These are phyloP conservation scores for Eurypyga helias DNA, from an alignment of 2,113 vertebrate species.

Conservation along the genomic window DNA sequence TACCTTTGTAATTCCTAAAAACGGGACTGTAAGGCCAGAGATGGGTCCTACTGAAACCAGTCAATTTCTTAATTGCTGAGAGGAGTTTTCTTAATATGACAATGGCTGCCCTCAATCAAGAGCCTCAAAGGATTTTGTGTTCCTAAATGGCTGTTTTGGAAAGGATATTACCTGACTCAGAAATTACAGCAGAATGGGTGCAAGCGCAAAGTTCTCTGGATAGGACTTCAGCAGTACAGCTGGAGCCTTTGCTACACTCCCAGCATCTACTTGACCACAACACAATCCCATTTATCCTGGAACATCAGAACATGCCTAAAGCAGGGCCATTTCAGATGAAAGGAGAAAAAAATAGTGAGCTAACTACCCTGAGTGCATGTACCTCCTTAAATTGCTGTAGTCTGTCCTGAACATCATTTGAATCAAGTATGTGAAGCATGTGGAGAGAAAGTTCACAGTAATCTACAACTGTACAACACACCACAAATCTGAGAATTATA, in stretches of 20 bases:
- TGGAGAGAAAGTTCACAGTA: background rate
- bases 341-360: background rate
- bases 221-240: background rate
- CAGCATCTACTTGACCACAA: constrained; percentile 16
- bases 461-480: background rate
- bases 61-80: constrained; percentile 9
- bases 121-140: constrained; percentile 10
- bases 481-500: background rate
- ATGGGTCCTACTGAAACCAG: background rate
- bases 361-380: background rate
- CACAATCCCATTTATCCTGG: background rate
- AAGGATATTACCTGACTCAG: constrained; percentile 10
- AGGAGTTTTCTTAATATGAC: background rate
- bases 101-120: background rate
- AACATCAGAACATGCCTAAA: background rate
- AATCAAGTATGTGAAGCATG: background rate
- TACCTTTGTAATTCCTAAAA: background rate
- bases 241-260: background rate
- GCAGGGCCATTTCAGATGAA: background rate
- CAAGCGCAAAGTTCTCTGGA: background rate
- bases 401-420: background rate
- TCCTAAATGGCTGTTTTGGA: background rate
- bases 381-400: background rate
- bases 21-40: background rate
- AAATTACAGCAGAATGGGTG: constrained; percentile 24